A percentile compares a stretch with the other conserved stretches of the same genome.
Evolutionary conservation across 37 sponge, comb jelly and placozoan species (phyloP).

Genomic region (Haliclona indistincta): DNA sequence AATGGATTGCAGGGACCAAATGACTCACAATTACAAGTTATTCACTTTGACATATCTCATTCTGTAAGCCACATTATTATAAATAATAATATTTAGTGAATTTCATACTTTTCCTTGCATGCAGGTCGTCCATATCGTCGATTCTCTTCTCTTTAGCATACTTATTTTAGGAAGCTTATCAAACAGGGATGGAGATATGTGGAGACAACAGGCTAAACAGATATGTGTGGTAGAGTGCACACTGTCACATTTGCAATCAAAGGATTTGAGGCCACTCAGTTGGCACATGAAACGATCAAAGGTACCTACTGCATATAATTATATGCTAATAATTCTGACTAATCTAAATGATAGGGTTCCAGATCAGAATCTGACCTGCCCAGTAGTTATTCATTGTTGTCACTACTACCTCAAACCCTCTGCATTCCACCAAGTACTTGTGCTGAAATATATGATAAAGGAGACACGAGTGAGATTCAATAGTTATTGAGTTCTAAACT

Average conservation of each 20-base stretch:
- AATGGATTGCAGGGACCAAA: background rate
- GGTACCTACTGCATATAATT: too few relatives aligned
- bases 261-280: too few relatives aligned
- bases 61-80: background rate
- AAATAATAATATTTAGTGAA: background rate
- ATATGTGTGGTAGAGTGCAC: constrained; percentile 69
- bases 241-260: constrained; percentile 2
- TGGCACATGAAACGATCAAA: too few relatives aligned
- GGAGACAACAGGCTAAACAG: constrained; percentile 39
- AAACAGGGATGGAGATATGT: constrained; percentile 55
- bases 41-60: background rate
- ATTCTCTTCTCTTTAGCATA: constrained; percentile 46
- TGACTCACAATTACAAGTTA: background rate
- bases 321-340: too few relatives aligned
- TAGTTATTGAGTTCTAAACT: background rate
- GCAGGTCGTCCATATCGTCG: constrained; percentile 46
- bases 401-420: background rate
- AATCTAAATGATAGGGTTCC: too few relatives aligned
- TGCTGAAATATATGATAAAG: too few relatives aligned
- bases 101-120: background rate
- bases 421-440: too few relatives aligned
- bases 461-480: too few relatives aligned
- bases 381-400: constrained; percentile 4
- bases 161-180: constrained; percentile 41
- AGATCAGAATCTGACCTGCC: background rate